Base-by-base conservation (phyloP, 2,113 vertebrate species). In the Lophius piscatorius region DNA sequence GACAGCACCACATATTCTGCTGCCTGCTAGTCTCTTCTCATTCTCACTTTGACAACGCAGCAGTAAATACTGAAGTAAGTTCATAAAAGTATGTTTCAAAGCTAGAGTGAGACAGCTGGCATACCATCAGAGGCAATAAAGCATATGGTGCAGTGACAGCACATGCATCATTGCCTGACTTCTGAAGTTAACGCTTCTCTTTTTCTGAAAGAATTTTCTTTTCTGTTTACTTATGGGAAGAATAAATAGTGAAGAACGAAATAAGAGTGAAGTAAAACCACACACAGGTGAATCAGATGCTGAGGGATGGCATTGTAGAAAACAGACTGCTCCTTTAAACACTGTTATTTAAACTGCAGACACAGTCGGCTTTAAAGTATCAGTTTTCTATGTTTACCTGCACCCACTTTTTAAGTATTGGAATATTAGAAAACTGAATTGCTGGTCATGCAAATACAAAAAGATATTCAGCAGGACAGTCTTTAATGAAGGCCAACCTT, bases 121-220 rank as follows among this genome's bases (percentile, higher is more conserved):
- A 69, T 36, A 54, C 51, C 44, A 63, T 81, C 74, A 86, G 78
- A 86, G 51, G 42, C 70, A 74, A 74, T 56, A 78, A 76, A 76
- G 13, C 70, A 72, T 81, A 86, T 68, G 76, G 72, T 76, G 39
- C 41, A 39, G 52, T 82, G 82, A 80, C 76, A 67, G 49, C 69
- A 50, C 68, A 68, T 68, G 55, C 61, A 81, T 84, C 76, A 74
- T 52, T 46, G 74, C 55, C 70, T 66, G 68, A 40, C 50, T 34
- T 44, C 65, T 26, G 20, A 45, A 55, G 9, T 63, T 45, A 40
- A 34, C 28, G 26, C 60, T 55, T 65, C 26, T 59, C 78, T 81
- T 60, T 64, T 57, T 58, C 38, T 50, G 38, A 74, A 59, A 42
- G 31, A 24, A 55, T 70, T 39, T 42, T 59, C 22, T 16, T 29